A percentile compares a stretch with the other conserved stretches of the same genome.
Conservation (phyloP, 2,113 vertebrate species). For the cattle (Bos taurus) region ARS-UCD2.0 NC_037335.1:77629501-77630000, state of each 20-base stretch:
- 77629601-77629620: background rate
- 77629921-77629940: background rate
- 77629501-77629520: background rate
- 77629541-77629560: background rate
- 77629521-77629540: background rate
- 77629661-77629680: background rate
- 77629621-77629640: background rate
- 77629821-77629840: background rate
- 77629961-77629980: too few relatives aligned
- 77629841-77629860: background rate
- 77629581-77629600: background rate
- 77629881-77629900: background rate
- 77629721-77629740: background rate
- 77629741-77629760: background rate
- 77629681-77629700: background rate
- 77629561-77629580: background rate
- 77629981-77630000: too few relatives aligned
- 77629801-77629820: background rate
- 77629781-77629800: background rate
- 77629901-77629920: background rate
- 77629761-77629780: background rate
- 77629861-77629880: background rate
- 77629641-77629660: background rate
- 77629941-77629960: background rate
- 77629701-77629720: background rate